These are phyloP conservation scores for Seira sanloemensis DNA, from an alignment of 2,888 invertebrate species.

Conservation along the genomic window DNA sequence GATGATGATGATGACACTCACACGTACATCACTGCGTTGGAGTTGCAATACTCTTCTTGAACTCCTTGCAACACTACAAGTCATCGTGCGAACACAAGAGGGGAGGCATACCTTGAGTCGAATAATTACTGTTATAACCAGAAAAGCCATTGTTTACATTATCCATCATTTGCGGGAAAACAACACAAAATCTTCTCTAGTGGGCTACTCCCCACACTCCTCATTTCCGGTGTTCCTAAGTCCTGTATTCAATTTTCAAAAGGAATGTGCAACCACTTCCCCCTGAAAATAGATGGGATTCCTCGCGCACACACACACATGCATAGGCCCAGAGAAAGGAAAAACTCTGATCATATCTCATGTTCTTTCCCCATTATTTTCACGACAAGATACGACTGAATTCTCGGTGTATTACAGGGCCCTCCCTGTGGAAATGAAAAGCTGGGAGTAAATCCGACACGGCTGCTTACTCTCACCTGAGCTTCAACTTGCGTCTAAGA, in stretches of 20 bases:
- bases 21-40: not conserved
- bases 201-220: not conserved
- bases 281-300: slow-evolving; percentile 17
- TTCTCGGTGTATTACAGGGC: not conserved
- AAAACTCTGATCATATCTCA: slow-evolving; percentile 13
- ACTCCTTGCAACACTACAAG: too few species aligned
- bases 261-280: not conserved
- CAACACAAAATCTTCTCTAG: not conserved
- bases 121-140: not conserved
- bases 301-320: not conserved
- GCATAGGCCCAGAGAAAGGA: not conserved
- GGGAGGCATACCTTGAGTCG: too few species aligned
- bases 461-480: not conserved
- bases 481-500: not conserved
- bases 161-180: slow-evolving; percentile 2
- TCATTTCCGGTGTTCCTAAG: not conserved
- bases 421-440: not conserved
- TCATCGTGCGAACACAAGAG: not conserved
- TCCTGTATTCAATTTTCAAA: not conserved
- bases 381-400: not conserved
- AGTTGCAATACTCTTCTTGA: not conserved
- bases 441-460: slow-evolving; percentile 10
- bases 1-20: not conserved
- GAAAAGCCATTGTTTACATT: not conserved
- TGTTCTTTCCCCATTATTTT: not conserved